Conservation (phyloP, 2,797 vertebrate genomes). For the Mus caroli region DNA sequence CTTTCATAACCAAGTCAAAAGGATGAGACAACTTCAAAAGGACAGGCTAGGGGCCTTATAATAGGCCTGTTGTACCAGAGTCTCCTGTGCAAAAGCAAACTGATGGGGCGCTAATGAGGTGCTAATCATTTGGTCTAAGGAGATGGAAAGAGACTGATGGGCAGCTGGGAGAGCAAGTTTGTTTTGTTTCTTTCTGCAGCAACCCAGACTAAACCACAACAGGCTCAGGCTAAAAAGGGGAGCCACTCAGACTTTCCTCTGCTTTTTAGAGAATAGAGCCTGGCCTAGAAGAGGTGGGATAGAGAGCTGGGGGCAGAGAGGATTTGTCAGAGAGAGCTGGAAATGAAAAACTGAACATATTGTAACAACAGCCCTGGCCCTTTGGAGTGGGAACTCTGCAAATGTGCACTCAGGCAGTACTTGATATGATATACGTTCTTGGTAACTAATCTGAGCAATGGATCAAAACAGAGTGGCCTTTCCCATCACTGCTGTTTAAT, state of each 20-base stretch:
- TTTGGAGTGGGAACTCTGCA: not conserved
- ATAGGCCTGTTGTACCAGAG: not conserved
- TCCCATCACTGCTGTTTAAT: not conserved
- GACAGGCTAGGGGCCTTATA: not conserved
- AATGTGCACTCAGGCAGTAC: not conserved
- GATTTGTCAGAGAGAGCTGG: not conserved
- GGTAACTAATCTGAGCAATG: not conserved
- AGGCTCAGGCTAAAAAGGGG: not conserved
- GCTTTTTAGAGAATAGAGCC: not conserved
- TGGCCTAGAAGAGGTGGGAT: not conserved
- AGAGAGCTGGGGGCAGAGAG: accelerated
- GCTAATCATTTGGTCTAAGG: conserved; percentile 31
- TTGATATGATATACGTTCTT: not conserved
- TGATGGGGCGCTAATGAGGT: conserved; percentile 18
- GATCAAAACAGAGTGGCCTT: not conserved
- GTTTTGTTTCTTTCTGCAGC: not conserved
- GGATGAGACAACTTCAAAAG: conserved; percentile 35
- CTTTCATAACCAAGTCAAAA: not conserved
- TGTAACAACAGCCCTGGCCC: not conserved
- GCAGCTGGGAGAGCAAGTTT: not conserved
- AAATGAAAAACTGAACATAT: not conserved
- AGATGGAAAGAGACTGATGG: not conserved
- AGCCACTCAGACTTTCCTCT: not conserved
- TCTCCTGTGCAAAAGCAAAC: not conserved
- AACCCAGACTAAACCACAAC: not conserved